Evolutionary conservation across 2,113 vertebrate species (phyloP), one percentile per base, ranked within the genome.

Genomic region (Epinephelus moara): DNA sequence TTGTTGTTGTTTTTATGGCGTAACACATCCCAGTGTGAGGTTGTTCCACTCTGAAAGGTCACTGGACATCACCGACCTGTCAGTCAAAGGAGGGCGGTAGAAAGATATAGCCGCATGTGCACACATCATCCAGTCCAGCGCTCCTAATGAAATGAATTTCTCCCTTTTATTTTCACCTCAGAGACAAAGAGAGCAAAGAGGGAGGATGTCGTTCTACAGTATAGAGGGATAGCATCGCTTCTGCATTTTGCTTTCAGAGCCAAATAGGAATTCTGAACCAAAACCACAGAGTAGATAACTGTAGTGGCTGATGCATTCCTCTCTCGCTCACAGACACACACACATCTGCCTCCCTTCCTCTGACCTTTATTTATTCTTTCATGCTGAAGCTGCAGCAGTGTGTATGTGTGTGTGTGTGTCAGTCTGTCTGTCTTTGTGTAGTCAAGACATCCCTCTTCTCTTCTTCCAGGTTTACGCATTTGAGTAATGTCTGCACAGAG

Each of bases 321-420:
- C 57, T 77, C 80, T 60, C n/a, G 0, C 62, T 81, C 67, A 21
- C 61, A 83, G 42, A 72, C 62, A 63, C 62, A 63, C 70, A 81
- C 71, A 61, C 70, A 83, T 85, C 72, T 81, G 80, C 81, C 72
- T 82, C 9, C 0, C 78, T 82, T 57, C 56, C 60, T 81, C 77
- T 91, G 88, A 90, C 91, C 91, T 94, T 88, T 91, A 85, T 81
- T 89, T 78, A 81, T 87, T 82, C 73, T 90, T 84, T 82, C 72
- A 78, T 75, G 57, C 70, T 79, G 67, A 89, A 82, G 74, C 75
- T 50, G 72, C 81, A 67, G 80, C 61, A 3, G 52, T 40, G 52
- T 47, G 50, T 75, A 23, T 45, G 55, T 62, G 33, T 37, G 45
- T 67, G 25, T 40, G 53, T 61, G 61, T 56, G 15, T 75, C 55